phyloP scores from a whole-genome alignment of 2,888 invertebrate genomes.

The Epirrita christyi region DNA sequence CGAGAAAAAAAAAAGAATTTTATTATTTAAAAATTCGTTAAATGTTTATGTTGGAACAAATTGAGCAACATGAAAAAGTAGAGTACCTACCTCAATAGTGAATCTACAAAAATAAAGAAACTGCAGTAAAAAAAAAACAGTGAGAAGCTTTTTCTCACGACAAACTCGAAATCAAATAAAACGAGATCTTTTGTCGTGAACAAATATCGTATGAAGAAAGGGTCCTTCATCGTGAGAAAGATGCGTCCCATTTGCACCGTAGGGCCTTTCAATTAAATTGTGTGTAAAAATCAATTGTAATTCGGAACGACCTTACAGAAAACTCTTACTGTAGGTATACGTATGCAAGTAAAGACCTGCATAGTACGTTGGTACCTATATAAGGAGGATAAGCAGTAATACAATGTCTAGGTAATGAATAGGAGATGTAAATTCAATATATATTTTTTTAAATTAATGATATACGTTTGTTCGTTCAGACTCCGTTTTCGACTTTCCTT shows the following conservation, averaged over 20 bases:
- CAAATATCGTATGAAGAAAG: slow-evolving; percentile 39
- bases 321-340: background rate
- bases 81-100: slow-evolving; percentile 1
- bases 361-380: too few relatives aligned
- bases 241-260: slow-evolving; percentile 24
- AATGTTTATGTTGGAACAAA: background rate
- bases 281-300: background rate
- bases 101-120: slow-evolving; percentile 25
- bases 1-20: too few relatives aligned
- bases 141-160: slow-evolving; percentile 38
- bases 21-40: too few relatives aligned
- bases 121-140: slow-evolving; percentile 35
- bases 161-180: slow-evolving; percentile 40
- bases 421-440: too few relatives aligned
- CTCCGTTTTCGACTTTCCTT: too few relatives aligned
- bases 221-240: slow-evolving; percentile 41
- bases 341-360: too few relatives aligned
- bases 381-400: too few relatives aligned
- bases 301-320: background rate
- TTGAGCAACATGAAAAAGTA: background rate
- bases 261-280: slow-evolving; percentile 13
- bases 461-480: too few relatives aligned
- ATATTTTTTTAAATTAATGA: too few relatives aligned
- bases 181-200: slow-evolving; percentile 41
- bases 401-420: too few relatives aligned